Percentiles rank a stretch among this genome's conserved stretches.
Conservation (phyloP, 2,797 vertebrate species). For the Periophthalmus magnuspinnatus region DNA sequence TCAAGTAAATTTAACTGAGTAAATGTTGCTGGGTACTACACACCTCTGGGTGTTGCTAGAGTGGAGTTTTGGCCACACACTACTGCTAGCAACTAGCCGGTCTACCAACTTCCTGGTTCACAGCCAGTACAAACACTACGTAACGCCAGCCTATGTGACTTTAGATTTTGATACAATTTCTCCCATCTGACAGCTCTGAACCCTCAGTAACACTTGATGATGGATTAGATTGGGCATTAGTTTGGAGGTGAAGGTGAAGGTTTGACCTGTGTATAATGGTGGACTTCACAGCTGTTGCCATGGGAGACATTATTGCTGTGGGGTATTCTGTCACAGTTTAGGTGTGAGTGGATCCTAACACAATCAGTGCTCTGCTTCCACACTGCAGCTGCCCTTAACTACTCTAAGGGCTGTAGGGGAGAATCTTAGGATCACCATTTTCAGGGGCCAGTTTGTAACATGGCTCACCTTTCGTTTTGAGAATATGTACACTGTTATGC, state of each 20-base stretch:
- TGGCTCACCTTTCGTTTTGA: background rate
- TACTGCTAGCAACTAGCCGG: too few relatives aligned
- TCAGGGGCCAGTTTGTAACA: too few relatives aligned
- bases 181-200: too few relatives aligned
- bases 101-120: too few relatives aligned
- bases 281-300: background rate
- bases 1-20: too few relatives aligned
- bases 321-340: slow-evolving; percentile 24
- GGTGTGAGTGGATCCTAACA: slow-evolving; percentile 54
- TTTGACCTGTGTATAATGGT: background rate
- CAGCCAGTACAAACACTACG: too few relatives aligned
- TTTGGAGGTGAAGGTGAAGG: background rate
- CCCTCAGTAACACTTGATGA: background rate
- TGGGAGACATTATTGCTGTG: slow-evolving; percentile 58
- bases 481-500: background rate
- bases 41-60: too few relatives aligned
- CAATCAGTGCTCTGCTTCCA: slow-evolving; percentile 63
- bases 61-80: too few relatives aligned
- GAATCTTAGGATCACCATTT: too few relatives aligned
- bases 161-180: too few relatives aligned
- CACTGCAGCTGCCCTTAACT: slow-evolving; percentile 67
- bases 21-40: too few relatives aligned
- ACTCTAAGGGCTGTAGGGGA: slow-evolving; percentile 60
- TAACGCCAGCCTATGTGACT: too few relatives aligned
- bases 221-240: background rate